Evolutionary conservation across 2,888 invertebrate species (phyloP).

Genomic region (Sesia apiformis): DNA sequence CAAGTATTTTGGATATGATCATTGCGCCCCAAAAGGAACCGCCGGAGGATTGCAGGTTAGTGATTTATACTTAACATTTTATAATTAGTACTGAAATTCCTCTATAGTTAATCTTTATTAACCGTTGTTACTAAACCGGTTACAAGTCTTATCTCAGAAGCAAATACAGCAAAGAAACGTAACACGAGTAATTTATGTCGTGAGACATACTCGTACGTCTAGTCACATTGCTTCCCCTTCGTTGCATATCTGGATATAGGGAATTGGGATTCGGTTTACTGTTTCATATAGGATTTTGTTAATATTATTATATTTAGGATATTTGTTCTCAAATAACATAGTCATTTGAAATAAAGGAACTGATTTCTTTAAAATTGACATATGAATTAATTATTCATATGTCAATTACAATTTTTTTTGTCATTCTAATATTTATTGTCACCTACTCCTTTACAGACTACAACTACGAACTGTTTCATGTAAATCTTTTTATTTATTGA

Average conservation of each 20-base stretch:
- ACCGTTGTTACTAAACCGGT: too few species aligned
- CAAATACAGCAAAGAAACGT: neutral
- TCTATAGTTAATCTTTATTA: too few species aligned
- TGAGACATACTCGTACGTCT: neutral
- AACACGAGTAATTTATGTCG: neutral
- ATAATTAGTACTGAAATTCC: too few species aligned
- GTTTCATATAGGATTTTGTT: neutral
- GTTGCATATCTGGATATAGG: neutral
- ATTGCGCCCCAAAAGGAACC: too few species aligned
- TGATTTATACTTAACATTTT: too few species aligned
- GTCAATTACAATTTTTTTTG: neutral
- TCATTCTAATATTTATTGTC: too few species aligned
- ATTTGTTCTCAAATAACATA: neutral
- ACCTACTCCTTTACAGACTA: too few species aligned
- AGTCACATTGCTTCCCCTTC: neutral
- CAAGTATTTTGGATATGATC: too few species aligned
- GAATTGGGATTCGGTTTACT: neutral
- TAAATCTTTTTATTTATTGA: too few species aligned
- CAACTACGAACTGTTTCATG: too few species aligned
- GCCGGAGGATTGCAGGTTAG: too few species aligned
- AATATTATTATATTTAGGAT: neutral
- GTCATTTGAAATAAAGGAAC: neutral
- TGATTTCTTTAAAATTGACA: neutral
- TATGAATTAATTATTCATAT: neutral
- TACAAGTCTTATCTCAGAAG: too few species aligned